Percentiles rank a stretch among this genome's conserved stretches.
These are phyloP conservation scores for Cercopithecus hamlyni DNA, from an alignment of 2,797 vertebrate genomes.

Conservation along the genomic window DNA sequence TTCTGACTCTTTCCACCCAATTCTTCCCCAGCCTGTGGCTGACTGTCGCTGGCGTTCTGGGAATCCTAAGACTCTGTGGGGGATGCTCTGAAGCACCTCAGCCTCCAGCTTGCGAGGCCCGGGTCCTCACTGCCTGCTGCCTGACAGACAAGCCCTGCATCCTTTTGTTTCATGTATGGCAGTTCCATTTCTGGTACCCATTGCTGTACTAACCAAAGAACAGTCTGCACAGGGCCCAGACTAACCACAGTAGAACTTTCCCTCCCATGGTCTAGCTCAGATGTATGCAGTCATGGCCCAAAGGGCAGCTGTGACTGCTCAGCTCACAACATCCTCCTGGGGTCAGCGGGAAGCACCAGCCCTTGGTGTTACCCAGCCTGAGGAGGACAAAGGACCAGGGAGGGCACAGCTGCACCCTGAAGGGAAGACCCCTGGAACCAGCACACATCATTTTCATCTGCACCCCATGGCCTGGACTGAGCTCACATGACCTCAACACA, in stretches of 20 bases:
- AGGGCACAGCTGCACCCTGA: background rate
- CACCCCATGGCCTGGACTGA: background rate
- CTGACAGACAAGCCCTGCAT: accelerated
- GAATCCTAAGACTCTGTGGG: accelerated
- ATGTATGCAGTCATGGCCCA: accelerated
- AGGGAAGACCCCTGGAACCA: accelerated
- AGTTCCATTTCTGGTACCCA: background rate
- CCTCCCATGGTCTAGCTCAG: background rate
- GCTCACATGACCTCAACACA: background rate
- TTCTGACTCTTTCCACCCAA: background rate
- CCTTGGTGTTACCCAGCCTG: background rate
- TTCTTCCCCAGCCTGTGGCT: accelerated
- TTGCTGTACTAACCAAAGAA: background rate
- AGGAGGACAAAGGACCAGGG: background rate
- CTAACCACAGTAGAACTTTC: accelerated
- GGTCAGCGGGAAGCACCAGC: accelerated
- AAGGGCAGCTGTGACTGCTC: background rate
- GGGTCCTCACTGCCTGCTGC: background rate
- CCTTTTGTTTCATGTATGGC: accelerated
- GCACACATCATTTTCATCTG: background rate
- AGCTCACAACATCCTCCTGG: too few relatives aligned
- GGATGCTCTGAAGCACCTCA: accelerated
- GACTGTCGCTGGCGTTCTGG: accelerated
- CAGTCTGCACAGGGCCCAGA: background rate
- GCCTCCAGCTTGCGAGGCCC: background rate